Conservation (phyloP, 2,797 vertebrate genomes). For the Caiman crocodilus region DNA sequence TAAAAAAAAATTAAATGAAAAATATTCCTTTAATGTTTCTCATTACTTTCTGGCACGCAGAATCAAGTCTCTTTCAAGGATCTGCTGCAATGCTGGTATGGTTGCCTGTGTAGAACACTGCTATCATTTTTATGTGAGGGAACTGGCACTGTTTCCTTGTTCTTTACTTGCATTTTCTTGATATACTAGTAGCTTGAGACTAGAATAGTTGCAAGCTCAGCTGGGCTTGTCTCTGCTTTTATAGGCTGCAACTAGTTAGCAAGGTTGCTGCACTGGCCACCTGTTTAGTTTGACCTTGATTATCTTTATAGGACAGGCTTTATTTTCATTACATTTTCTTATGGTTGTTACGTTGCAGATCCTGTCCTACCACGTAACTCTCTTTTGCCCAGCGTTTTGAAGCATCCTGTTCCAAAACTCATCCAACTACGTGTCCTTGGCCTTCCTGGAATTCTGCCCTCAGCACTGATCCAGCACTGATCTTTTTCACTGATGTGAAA, state of each 20-base stretch:
- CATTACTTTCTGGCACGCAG: not conserved
- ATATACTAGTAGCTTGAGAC: conserved; percentile 36
- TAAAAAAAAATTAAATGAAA: no score
- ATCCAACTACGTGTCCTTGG: not conserved
- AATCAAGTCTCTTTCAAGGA: not conserved
- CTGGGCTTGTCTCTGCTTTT: conserved; percentile 21
- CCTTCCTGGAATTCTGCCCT: not conserved
- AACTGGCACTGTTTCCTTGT: conserved; percentile 24
- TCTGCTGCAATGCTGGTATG: not conserved
- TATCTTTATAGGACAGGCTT: not conserved
- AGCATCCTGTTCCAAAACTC: not conserved
- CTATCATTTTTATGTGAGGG: conserved; percentile 12
- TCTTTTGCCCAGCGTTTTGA: not conserved
- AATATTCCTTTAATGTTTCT: not conserved
- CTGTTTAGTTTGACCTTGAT: not conserved
- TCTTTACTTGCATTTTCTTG: conserved; percentile 32
- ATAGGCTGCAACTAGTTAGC: not conserved
- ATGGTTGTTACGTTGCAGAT: not conserved
- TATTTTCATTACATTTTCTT: not conserved
- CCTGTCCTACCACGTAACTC: not conserved
- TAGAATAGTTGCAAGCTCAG: conserved; percentile 56
- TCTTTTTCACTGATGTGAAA: no score
- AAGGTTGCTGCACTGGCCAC: not conserved
- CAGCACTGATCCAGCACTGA: not conserved
- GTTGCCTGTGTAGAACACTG: not conserved